These are phyloP conservation scores for Hozukius guyotensis DNA, from an alignment of 2,797 vertebrate genomes.

Conservation along the genomic window DNA sequence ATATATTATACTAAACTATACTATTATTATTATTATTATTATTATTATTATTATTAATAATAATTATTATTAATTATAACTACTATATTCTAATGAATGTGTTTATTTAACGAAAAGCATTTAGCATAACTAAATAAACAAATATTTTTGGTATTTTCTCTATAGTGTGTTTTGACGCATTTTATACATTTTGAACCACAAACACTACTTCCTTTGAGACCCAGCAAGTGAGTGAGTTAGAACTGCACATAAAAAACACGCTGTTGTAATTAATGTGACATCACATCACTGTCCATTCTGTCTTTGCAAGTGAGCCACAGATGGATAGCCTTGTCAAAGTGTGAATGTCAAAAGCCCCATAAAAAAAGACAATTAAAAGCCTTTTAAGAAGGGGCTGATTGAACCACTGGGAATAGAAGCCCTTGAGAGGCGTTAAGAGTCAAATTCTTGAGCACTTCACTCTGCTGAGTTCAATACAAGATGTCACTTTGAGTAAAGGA, in stretches of 20 bases:
- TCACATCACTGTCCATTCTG: background rate
- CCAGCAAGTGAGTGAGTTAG: background rate
- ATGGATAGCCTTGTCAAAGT: background rate
- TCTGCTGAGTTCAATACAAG: constrained; percentile 5
- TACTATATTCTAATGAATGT: background rate
- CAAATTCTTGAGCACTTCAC: constrained; percentile 29
- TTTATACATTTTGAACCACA: background rate
- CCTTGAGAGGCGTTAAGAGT: background rate
- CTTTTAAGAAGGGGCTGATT: constrained; percentile 10
- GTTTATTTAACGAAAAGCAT: background rate
- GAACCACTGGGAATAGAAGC: constrained; percentile 21
- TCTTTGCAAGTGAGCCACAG: background rate
- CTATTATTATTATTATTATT: too few relatives aligned
- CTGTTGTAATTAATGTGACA: background rate
- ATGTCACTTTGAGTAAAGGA: background rate
- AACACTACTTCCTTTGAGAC: background rate
- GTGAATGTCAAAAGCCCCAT: constrained; percentile 30
- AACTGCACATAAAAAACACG: background rate
- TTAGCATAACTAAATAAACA: background rate
- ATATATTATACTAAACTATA: too few relatives aligned
- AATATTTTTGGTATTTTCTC: background rate
- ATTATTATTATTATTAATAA: too few relatives aligned
- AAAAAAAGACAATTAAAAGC: constrained; percentile 33
- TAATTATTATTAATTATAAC: too few relatives aligned
- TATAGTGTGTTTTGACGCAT: background rate